These are phyloP conservation scores for Mormyrus hasselquistii DNA, from an alignment of 2,797 vertebrate species.

Conservation along the genomic window DNA sequence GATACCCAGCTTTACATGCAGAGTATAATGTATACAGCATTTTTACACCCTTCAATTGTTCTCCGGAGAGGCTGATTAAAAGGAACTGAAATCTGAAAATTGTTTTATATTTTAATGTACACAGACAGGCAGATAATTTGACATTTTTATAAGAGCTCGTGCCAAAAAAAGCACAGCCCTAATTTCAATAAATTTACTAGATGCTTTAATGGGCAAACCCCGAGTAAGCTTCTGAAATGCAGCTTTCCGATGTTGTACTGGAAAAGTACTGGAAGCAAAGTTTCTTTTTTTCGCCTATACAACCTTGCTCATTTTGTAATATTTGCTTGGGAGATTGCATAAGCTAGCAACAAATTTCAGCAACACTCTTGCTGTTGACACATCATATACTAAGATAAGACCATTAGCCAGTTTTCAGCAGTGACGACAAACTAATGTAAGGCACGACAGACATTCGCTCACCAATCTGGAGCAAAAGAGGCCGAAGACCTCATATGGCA, in stretches of 20 bases:
- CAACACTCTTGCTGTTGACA: slow-evolving; percentile 12
- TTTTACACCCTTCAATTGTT: not conserved
- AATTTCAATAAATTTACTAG: not conserved
- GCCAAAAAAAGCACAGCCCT: not conserved
- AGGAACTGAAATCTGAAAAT: not conserved
- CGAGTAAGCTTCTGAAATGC: not conserved
- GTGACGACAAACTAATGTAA: not conserved
- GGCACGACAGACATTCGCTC: not conserved
- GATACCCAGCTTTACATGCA: not conserved
- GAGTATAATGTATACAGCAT: not conserved
- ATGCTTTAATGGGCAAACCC: not conserved
- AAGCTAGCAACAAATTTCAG: slow-evolving; percentile 26
- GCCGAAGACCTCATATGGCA: not conserved
- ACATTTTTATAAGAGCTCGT: not conserved
- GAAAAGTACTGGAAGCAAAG: slow-evolving; percentile 7
- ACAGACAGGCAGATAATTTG: not conserved
- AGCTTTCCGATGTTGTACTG: not conserved
- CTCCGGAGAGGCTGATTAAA: not conserved
- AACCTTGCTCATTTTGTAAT: slow-evolving; percentile 10
- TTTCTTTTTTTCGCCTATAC: not conserved
- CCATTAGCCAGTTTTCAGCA: slow-evolving; percentile 12
- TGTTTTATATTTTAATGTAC: not conserved
- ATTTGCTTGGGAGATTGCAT: slow-evolving; percentile 22
- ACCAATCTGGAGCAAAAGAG: not conserved
- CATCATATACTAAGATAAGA: slow-evolving; percentile 23